Conservation (phyloP, 92 coral and sea anemone genomes). For the Heteractis magnifica region DNA sequence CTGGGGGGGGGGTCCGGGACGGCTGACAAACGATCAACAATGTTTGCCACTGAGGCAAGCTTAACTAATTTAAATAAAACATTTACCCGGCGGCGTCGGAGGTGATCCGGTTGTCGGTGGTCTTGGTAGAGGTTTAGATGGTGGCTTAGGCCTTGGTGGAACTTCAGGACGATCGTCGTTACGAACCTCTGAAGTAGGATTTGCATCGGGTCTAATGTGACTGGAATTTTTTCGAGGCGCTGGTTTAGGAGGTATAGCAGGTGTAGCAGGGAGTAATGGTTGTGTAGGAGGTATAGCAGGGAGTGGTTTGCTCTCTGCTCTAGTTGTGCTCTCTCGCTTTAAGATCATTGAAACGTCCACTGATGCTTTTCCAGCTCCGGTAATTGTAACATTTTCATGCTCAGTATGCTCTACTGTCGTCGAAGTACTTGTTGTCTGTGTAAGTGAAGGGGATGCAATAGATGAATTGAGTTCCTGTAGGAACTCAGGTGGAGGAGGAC, state of each 20-base stretch:
- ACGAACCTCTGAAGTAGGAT: background rate
- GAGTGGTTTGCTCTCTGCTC: background rate
- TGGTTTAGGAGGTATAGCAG: background rate
- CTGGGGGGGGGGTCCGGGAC: too few species aligned
- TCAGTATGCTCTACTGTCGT: background rate
- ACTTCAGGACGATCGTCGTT: background rate
- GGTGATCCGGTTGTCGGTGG: conserved; percentile 16
- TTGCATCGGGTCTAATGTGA: background rate
- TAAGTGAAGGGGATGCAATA: background rate
- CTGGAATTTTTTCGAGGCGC: background rate
- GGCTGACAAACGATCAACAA: too few species aligned
- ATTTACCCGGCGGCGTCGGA: background rate
- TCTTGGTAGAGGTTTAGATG: conserved; percentile 28
- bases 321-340: background rate
- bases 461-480: background rate
- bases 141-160: conserved; percentile 11
- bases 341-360: conserved; percentile 20
- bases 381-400: background rate
- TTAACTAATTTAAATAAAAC: background rate
- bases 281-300: too few species aligned
- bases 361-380: conserved; percentile 10
- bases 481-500: conserved; percentile 46
- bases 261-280: background rate
- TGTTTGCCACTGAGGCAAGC: too few species aligned
- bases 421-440: background rate